Evolutionary conservation across 2,888 invertebrate species (phyloP).

Genomic region (Neria commutata): DNA sequence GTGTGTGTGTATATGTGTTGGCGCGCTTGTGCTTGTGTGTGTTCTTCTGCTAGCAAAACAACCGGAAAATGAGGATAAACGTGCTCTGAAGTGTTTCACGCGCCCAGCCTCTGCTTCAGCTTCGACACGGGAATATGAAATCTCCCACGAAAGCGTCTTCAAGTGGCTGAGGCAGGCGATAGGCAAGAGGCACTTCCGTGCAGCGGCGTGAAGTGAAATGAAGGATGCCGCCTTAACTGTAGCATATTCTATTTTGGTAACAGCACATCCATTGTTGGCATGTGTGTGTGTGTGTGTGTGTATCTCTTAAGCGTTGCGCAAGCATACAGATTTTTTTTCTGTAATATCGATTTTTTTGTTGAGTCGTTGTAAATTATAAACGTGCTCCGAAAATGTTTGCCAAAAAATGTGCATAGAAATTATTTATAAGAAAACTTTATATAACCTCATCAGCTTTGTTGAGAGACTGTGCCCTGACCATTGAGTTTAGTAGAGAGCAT

Average conservation of each 20-base stretch:
- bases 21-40: neutral
- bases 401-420: conserved; percentile 22
- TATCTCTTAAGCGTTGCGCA: conserved; percentile 38
- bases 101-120: neutral
- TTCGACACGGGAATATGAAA: conserved; percentile 21
- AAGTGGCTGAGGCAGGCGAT: no score
- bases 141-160: conserved; percentile 28
- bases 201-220: no score
- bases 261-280: neutral
- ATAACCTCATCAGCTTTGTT: no score
- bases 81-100: conserved; percentile 15
- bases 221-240: conserved; percentile 50
- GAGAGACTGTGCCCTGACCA: no score
- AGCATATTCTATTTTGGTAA: conserved; percentile 32
- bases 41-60: neutral
- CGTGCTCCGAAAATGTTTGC: no score
- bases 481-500: no score
- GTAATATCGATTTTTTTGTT: conserved; percentile 28
- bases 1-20: neutral
- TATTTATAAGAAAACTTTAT: no score
- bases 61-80: conserved; percentile 27
- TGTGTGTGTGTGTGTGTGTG: conserved; percentile 5
- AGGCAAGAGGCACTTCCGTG: conserved; percentile 11
- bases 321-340: conserved; percentile 47
- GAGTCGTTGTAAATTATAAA: conserved; percentile 13